phyloP scores from a whole-genome alignment of 1,140 invertebrate genomes.

The Paralvinella palmiformis region DNA sequence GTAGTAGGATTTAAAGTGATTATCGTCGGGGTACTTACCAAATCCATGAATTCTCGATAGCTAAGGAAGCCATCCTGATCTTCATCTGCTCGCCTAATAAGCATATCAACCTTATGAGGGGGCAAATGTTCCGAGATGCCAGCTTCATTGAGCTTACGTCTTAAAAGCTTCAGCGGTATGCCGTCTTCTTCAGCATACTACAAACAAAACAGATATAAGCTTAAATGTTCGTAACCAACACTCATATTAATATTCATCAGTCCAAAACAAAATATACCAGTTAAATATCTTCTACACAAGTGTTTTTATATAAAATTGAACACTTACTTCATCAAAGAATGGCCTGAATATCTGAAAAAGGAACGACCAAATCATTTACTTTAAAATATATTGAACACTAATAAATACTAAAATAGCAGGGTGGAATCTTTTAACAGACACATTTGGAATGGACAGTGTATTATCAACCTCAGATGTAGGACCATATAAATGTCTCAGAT shows the following conservation, averaged over 20 bases:
- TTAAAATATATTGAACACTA: background rate
- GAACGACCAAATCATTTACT: background rate
- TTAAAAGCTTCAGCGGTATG: conserved; percentile 65
- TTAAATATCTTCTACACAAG: background rate
- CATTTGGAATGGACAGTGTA: no score
- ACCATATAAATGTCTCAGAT: no score
- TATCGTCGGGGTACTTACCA: conserved; percentile 54
- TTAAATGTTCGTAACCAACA: background rate
- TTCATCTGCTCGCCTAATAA: conserved; percentile 64
- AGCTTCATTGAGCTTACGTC: conserved; percentile 59
- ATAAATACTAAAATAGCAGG: no score
- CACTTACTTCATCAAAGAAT: background rate
- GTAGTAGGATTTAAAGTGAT: background rate
- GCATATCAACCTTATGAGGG: conserved; percentile 62
- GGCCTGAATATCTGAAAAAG: conserved; percentile 5
- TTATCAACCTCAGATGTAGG: no score
- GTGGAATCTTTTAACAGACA: no score
- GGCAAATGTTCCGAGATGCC: conserved; percentile 67
- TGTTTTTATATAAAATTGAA: background rate
- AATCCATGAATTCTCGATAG: conserved; percentile 71
- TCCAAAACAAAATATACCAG: background rate
- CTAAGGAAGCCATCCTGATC: conserved; percentile 68
- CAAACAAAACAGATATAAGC: background rate
- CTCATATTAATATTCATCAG: background rate
- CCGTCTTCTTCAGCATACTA: conserved; percentile 57